A percentile compares a stretch with the other conserved stretches of the same genome.
These are phyloP conservation scores for Hippasteria phrygiana DNA, from an alignment of 53 echinoderm and acorn worm genomes.

Conservation along the genomic window DNA sequence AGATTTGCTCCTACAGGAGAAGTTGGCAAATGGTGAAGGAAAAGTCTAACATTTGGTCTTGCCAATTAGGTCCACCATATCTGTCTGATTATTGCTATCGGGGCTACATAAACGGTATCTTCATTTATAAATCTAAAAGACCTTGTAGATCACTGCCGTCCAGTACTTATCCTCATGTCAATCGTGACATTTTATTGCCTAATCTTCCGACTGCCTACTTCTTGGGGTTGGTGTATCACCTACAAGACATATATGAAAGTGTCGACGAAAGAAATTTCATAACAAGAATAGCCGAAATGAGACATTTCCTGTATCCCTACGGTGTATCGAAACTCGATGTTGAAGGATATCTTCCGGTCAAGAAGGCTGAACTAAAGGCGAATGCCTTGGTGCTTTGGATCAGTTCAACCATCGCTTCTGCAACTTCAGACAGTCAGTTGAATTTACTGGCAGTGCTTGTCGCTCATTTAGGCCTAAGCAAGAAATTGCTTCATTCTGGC, in stretches of 20 bases:
- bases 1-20: too few species aligned
- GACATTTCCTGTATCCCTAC: background rate
- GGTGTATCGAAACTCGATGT: background rate
- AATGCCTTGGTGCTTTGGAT: background rate
- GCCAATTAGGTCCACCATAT: background rate
- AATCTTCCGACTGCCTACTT: conserved; percentile 39
- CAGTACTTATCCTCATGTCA: background rate
- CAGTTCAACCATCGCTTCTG: background rate
- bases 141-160: background rate
- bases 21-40: too few species aligned
- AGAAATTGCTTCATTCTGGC: background rate
- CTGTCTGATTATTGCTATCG: background rate
- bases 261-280: background rate
- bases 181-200: conserved; percentile 2
- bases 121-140: background rate
- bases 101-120: background rate
- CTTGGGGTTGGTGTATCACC: conserved; percentile 3
- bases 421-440: background rate
- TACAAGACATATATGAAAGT: conserved; percentile 4
- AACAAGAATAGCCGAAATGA: background rate
- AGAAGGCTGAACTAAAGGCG: background rate
- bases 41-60: background rate
- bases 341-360: background rate
- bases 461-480: background rate
- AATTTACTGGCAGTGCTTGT: conserved; percentile 7